Conservation (phyloP, 2,888 invertebrate species). For the Rhopalosiphum nymphaeae region DNA sequence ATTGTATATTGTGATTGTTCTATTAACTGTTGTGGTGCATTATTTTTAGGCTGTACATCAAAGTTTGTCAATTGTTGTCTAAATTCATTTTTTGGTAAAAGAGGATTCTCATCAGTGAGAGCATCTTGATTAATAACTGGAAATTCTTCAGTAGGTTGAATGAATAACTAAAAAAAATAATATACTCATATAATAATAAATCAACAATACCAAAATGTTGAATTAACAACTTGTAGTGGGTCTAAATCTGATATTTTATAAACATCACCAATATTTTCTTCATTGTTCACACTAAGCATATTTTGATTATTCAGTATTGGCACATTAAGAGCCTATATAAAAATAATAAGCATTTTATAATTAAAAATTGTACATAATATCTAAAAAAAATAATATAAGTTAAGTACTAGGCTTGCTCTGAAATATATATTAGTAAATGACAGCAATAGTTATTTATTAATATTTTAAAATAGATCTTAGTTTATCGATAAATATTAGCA, state of each 20-base stretch:
- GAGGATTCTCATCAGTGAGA: not conserved
- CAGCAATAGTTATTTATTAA: not conserved
- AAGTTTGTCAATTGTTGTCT: not conserved
- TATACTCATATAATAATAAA: not conserved
- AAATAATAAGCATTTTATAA: not conserved
- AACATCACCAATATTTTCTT: not conserved
- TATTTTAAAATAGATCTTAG: not conserved
- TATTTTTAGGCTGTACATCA: conserved; percentile 9
- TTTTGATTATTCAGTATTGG: not conserved
- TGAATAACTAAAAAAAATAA: conserved; percentile 5
- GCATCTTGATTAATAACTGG: not conserved
- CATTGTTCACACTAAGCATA: not conserved
- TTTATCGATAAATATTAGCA: not conserved
- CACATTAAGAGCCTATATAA: not conserved
- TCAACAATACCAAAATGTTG: not conserved
- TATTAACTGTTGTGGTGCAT: not conserved
- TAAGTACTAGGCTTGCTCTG: not conserved
- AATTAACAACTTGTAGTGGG: not conserved
- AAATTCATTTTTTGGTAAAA: not conserved
- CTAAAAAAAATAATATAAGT: not conserved
- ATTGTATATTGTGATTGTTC: not conserved
- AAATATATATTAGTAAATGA: not conserved
- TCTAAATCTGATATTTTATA: not conserved
- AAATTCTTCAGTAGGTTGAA: conserved; percentile 1
- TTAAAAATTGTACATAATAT: not conserved